phyloP scores from a whole-genome alignment of 2,888 invertebrate genomes.

The Oscheius onirici region DNA sequence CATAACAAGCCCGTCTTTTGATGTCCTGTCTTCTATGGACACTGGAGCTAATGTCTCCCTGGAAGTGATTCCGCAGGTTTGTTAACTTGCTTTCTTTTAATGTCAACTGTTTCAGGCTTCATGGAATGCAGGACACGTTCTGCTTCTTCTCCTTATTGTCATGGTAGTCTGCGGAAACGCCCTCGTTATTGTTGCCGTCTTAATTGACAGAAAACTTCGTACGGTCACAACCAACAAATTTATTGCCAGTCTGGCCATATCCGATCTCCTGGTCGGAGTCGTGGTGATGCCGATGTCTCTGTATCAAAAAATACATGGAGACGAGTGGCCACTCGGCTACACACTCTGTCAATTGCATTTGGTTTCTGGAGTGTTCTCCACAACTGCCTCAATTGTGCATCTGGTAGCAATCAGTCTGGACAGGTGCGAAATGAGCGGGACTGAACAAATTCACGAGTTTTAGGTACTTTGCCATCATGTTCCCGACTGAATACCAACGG shows the following conservation, averaged over 20 bases:
- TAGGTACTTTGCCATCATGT: conserved; percentile 66
- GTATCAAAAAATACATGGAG: conserved; percentile 57
- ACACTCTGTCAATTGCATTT: conserved; percentile 60
- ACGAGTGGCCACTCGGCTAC: conserved; percentile 57
- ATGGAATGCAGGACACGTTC: conserved; percentile 37
- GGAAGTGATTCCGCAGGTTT: conserved; percentile 23
- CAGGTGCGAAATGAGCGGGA: conserved; percentile 36
- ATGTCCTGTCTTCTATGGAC: conserved; percentile 27
- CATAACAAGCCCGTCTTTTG: conserved; percentile 26
- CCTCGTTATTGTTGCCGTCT: conserved; percentile 54
- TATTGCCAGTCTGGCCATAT: conserved; percentile 60
- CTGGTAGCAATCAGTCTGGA: conserved; percentile 63
- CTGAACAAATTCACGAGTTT: too few relatives aligned
- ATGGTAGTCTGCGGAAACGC: conserved; percentile 54
- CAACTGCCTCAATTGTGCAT: conserved; percentile 64
- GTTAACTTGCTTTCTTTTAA: background rate
- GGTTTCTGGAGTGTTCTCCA: conserved; percentile 59
- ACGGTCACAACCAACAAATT: conserved; percentile 63
- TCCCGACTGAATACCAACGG: conserved; percentile 64
- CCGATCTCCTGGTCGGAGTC: conserved; percentile 61
- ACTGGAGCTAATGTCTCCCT: conserved; percentile 23
- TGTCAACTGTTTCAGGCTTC: background rate
- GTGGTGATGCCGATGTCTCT: conserved; percentile 63
- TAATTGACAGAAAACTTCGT: conserved; percentile 54
- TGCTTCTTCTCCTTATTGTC: conserved; percentile 51